phyloP scores from a whole-genome alignment of 2,113 vertebrate genomes.

The Oryzias melastigma region DNA sequence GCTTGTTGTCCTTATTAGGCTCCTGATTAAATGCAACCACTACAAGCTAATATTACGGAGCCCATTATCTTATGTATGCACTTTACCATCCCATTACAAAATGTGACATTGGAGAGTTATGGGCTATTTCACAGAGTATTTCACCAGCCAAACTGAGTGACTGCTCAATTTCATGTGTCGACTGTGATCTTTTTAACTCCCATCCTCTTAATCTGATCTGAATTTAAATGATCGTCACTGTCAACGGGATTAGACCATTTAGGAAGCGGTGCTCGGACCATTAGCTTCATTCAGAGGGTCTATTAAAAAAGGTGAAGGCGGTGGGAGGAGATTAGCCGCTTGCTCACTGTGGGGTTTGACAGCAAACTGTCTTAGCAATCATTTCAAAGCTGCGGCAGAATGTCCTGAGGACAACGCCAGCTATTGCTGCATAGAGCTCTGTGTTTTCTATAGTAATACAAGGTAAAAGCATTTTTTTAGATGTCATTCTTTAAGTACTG shows the following conservation, averaged over 20 bases:
- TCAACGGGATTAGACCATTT: slow-evolving; percentile 5
- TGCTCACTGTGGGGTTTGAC: neutral
- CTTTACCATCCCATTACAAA: neutral
- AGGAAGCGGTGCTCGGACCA: neutral
- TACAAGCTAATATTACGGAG: neutral
- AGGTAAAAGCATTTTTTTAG: too few species aligned
- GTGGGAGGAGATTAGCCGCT: neutral
- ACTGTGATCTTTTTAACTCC: slow-evolving; percentile 1
- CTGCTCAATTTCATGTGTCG: neutral
- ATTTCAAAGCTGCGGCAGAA: too few species aligned
- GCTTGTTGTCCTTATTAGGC: neutral
- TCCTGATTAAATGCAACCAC: neutral
- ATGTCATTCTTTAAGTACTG: too few species aligned
- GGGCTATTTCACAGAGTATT: neutral
- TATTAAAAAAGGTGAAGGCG: slow-evolving; percentile 8
- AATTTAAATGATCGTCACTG: slow-evolving; percentile 1
- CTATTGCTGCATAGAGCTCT: too few species aligned
- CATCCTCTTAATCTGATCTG: slow-evolving; percentile 5
- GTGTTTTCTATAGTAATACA: too few species aligned
- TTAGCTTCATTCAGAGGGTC: slow-evolving; percentile 3
- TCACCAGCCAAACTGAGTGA: neutral
- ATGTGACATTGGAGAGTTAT: neutral
- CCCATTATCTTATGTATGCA: neutral
- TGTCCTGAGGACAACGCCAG: too few species aligned
- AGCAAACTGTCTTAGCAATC: neutral